Evolutionary conservation across 1,140 invertebrate species (phyloP), one percentile per base, ranked within the genome.

Genomic region (Micrasema minimum): DNA sequence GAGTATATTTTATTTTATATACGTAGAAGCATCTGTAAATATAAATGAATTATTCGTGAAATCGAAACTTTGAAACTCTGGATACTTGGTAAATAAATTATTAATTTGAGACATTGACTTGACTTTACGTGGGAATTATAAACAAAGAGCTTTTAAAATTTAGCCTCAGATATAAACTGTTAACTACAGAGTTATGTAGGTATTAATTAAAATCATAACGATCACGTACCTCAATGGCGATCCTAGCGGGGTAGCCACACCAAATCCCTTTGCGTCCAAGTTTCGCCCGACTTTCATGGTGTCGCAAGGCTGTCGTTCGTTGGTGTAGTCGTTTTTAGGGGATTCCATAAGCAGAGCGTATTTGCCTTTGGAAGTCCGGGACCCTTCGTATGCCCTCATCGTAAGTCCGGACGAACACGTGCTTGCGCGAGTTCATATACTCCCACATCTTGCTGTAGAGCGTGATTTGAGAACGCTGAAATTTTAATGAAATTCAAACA

Each of bases 371-470:
- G 92, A 94, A 65, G 87, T 89, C 57, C 94, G 82, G n/a, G 31
- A 96, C 95, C 69, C 91, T 84, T 66, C 88, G 83, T 70, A 96
- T 95, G 6, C 95, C 95, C 79, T 96, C 93, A 66, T 92, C 91
- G 78, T 96, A 95, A 1, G 89, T 89, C 68, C 86, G 83, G 0
- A 95, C 92, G 76, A 96, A 95, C 23, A 95, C 92, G 77, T 94
- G 88, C 75, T 92, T 92, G 74, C 90, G 84, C 10, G 91, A 88
- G 75, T 91, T 92, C 96, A 98, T 98, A 77, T 94, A 97, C 77
- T 96, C 92, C 95, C 95, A 98, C 96, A 98, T 98, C 81, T 93
- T 91, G 78, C 91, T 91, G 82, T 97, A 98, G 1, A 96, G 89
- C 41, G 90, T 89, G 69, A 97, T 95, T 78, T 95, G 93, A 2